Base-by-base conservation (phyloP, 2,888 invertebrate genomes). In the Formica aserva region DNA sequence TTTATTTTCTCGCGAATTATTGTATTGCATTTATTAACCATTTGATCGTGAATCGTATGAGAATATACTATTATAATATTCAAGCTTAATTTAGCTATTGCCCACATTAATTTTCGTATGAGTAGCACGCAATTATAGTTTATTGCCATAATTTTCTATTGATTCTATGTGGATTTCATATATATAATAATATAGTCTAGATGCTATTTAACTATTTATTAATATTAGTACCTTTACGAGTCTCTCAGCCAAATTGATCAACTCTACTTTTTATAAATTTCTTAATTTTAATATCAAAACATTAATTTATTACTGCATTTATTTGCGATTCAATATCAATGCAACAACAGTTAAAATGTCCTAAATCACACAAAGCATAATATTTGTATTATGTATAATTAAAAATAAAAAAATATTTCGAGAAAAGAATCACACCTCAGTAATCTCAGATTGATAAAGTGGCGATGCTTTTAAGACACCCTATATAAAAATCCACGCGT, bases 61-160 rank as follows among this genome's bases (percentile, higher is more conserved):
- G 6, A 76, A 67, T 76, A 76, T 76, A 26, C 26, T 35, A 45
- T 2, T 3, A 22, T 35, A 74, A 38, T 9, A 66, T 38, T 35
- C 13, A 52, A 76, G 8, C 52, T 69, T 76, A 76, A 76, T 76
- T 67, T 26, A 26, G 2, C 35, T 76, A 29, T 65, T 22, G 22
- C 15, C n/a, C 11, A 18, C 26, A 67, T 35, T 52, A 69, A 35
- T 52, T 76, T 35, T 67, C 76, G 18, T 48, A 35, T 48, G 22
- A 67, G 15, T 65, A 45, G 6, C 32, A 11, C 18, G 5, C n/a
- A 48, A 48, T 15, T 75, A 11, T 18, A 66, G 65, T 76, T 66
- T 66, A 65, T 66, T 41, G 41, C 13, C 32, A 18, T 76, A 52
- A 76, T 76, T 76, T 48, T 52, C 75, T 65, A 38, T 63, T 11